A percentile compares a stretch with the other conserved stretches of the same genome.
Conservation (phyloP, 2,113 vertebrate species). For the Serilophus lunatus region DNA sequence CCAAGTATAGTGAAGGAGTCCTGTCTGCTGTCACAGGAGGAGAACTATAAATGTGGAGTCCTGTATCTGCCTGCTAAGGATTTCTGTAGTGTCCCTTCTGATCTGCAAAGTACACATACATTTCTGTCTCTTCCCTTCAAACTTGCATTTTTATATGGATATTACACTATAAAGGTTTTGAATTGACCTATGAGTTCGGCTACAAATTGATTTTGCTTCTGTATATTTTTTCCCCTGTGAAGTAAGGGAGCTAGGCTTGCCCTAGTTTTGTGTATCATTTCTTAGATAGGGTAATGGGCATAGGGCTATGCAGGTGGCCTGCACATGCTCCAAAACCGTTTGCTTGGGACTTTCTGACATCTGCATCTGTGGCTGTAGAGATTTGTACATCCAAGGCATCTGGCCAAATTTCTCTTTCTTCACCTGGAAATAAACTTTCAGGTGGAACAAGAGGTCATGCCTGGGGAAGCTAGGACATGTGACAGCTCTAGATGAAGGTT, state of each 20-base stretch:
- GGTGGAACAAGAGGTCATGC: neutral
- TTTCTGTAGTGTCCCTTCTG: neutral
- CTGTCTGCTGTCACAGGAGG: neutral
- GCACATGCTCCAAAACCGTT: neutral
- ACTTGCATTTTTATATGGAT: neutral
- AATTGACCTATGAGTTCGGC: neutral
- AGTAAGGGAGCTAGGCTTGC: neutral
- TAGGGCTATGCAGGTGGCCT: neutral
- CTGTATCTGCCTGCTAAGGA: neutral
- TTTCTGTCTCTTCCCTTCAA: neutral
- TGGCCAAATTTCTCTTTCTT: neutral
- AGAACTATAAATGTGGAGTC: neutral
- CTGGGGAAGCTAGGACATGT: neutral
- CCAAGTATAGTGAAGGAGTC: neutral
- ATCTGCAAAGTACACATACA: rapidly evolving
- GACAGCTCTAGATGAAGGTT: neutral
- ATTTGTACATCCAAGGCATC: neutral
- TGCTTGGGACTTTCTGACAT: neutral
- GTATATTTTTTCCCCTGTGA: neutral
- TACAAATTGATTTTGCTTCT: neutral
- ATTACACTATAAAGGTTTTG: neutral
- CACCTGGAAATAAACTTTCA: neutral
- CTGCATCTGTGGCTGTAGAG: rapidly evolving
- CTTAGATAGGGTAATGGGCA: neutral
- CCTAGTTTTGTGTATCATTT: neutral